Percentiles rank a stretch among this genome's conserved stretches.
Evolutionary conservation across 2,888 invertebrate species (phyloP).

Genomic region (Esperia sulphurella): DNA sequence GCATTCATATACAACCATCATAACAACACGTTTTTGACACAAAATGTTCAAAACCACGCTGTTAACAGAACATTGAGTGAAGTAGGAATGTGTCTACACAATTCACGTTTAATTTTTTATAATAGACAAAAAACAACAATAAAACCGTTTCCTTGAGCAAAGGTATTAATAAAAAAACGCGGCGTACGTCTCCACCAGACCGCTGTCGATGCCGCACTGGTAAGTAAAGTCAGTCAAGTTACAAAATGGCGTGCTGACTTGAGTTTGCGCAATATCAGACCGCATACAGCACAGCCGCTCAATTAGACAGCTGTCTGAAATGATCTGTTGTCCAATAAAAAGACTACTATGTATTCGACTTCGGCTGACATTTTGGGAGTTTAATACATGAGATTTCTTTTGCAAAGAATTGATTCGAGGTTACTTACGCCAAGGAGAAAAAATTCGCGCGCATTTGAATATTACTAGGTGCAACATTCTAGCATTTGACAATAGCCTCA

Average conservation of each 20-base stretch:
- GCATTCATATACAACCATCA: constrained; percentile 5
- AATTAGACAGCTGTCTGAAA: background rate
- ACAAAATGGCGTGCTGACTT: constrained; percentile 44
- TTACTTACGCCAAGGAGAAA: no score
- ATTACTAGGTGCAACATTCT: no score
- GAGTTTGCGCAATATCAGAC: constrained; percentile 53
- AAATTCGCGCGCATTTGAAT: no score
- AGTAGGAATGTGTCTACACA: background rate
- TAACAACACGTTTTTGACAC: constrained; percentile 23
- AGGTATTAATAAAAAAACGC: constrained; percentile 44
- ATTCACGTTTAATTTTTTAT: background rate
- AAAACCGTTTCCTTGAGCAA: constrained; percentile 24
- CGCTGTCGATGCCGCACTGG: constrained; percentile 53
- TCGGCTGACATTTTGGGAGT: background rate
- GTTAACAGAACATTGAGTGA: background rate
- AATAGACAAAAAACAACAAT: constrained; percentile 53
- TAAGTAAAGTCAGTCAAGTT: constrained; percentile 23
- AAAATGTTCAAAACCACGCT: constrained; percentile 15
- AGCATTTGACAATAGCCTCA: no score
- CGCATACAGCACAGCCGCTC: constrained; percentile 4
- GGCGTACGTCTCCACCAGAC: constrained; percentile 31
- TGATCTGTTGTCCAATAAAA: no score
- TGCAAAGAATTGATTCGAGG: no score
- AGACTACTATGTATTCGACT: no score
- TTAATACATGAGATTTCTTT: background rate